These are phyloP conservation scores for Macquaria ambigua DNA, from an alignment of 2,113 vertebrate species.

Conservation along the genomic window DNA sequence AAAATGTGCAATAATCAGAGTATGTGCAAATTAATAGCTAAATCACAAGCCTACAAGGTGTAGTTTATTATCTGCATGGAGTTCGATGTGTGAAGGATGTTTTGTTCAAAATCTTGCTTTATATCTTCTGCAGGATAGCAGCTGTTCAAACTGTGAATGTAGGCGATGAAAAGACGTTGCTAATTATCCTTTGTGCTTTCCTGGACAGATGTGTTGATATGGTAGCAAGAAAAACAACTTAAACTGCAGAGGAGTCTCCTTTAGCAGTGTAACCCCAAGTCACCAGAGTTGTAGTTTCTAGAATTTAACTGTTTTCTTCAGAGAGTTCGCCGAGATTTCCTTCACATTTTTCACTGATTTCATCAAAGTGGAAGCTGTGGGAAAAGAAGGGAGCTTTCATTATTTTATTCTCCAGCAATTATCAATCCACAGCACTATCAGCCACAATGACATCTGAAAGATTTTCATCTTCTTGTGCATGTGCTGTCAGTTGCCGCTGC, in stretches of 20 bases:
- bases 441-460: conserved; percentile 55
- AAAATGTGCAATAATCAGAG: not conserved
- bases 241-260: conserved; percentile 13
- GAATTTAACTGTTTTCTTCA: conserved; percentile 40
- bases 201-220: not conserved
- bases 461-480: conserved; percentile 40
- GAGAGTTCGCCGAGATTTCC: conserved; percentile 20
- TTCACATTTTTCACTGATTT: conserved; percentile 18
- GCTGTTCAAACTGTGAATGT: not conserved
- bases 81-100: not conserved
- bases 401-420: conserved; percentile 52
- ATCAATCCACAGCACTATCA: conserved; percentile 46
- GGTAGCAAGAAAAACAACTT: not conserved
- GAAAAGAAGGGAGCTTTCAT: conserved; percentile 27
- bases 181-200: not conserved
- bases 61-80: not conserved
- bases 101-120: not conserved
- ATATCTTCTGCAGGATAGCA: not conserved
- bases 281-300: conserved; percentile 26
- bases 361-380: conserved; percentile 56
- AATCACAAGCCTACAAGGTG: not conserved
- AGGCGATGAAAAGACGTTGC: not conserved
- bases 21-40: not conserved
- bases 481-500: conserved; percentile 45
- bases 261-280: conserved; percentile 10